A percentile compares a stretch with the other conserved stretches of the same genome.
Evolutionary conservation across 2,888 invertebrate genomes (phyloP).

Genomic region (Hesperia comma): DNA sequence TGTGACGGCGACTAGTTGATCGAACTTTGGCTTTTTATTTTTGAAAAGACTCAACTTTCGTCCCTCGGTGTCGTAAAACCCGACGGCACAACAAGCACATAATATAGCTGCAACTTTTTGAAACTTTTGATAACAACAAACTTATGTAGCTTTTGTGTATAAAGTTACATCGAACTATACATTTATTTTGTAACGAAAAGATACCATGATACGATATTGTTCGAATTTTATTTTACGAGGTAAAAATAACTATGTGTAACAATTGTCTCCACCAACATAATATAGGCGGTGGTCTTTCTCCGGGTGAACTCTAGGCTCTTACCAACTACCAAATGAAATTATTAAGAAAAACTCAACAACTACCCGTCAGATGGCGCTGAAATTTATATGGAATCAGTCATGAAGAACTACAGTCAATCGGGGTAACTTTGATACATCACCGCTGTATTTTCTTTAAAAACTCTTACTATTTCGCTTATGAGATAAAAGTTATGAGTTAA

Average conservation of each 20-base stretch:
- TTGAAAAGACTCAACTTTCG: slow-evolving; percentile 33
- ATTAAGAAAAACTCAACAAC: too few relatives aligned
- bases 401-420: too few relatives aligned
- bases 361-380: too few relatives aligned
- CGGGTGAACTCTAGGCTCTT: too few relatives aligned
- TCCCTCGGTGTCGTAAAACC: slow-evolving; percentile 29
- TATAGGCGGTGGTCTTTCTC: too few relatives aligned
- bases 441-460: too few relatives aligned
- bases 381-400: too few relatives aligned
- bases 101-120: slow-evolving; percentile 23
- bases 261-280: too few relatives aligned
- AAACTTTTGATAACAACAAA: slow-evolving; percentile 21
- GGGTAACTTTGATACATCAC: too few relatives aligned
- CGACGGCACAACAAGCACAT: slow-evolving; percentile 19
- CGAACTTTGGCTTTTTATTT: slow-evolving; percentile 36
- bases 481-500: too few relatives aligned
- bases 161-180: neutral
- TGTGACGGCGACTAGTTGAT: slow-evolving; percentile 41
- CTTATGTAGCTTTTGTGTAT: slow-evolving; percentile 18
- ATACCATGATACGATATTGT: neutral
- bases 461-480: too few relatives aligned
- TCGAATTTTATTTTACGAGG: neutral
- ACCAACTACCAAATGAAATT: too few relatives aligned
- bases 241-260: neutral
- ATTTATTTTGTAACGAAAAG: neutral